Evolutionary conservation across 2,797 vertebrate genomes (phyloP).

Genomic region (Tachyglossus aculeatus): DNA sequence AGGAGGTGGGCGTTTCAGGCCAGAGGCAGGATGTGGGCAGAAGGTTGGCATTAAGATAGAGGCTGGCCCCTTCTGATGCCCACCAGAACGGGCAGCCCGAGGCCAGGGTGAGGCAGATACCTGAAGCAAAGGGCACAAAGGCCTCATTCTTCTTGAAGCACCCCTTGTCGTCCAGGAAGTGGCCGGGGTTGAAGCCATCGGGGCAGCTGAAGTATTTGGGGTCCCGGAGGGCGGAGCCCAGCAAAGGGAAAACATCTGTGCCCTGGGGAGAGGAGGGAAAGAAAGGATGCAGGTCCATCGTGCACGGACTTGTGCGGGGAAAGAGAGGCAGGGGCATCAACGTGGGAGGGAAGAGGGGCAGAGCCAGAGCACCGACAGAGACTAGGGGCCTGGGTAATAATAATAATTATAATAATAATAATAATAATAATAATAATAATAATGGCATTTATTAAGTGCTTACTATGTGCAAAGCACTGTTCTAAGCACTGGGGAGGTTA

Average conservation of each 20-base stretch:
- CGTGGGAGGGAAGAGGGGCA: not conserved
- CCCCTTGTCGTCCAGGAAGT: constrained; percentile 65
- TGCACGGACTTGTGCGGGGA: not conserved
- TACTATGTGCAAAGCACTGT: too few species aligned
- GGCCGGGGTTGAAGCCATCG: constrained; percentile 57
- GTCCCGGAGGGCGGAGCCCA: constrained; percentile 64
- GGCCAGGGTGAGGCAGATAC: constrained; percentile 15
- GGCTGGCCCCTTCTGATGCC: too few species aligned
- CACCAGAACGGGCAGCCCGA: not conserved
- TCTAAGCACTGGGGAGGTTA: too few species aligned
- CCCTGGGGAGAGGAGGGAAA: constrained; percentile 32
- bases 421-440: too few species aligned
- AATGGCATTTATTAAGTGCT: too few species aligned
- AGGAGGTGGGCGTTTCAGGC: too few species aligned
- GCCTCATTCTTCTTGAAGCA: constrained; percentile 67
- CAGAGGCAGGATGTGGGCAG: too few species aligned
- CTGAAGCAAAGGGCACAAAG: constrained; percentile 66
- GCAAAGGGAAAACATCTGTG: constrained; percentile 49
- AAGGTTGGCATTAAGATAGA: too few species aligned
- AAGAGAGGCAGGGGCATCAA: not conserved
- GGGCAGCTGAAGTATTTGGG: constrained; percentile 58
- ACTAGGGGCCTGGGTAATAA: too few species aligned
- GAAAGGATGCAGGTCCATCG: not conserved
- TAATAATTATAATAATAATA: too few species aligned
- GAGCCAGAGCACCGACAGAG: not conserved